Base-by-base conservation (phyloP, 92 coral and sea anemone genomes). In the Pocillopora meandrina region DNA sequence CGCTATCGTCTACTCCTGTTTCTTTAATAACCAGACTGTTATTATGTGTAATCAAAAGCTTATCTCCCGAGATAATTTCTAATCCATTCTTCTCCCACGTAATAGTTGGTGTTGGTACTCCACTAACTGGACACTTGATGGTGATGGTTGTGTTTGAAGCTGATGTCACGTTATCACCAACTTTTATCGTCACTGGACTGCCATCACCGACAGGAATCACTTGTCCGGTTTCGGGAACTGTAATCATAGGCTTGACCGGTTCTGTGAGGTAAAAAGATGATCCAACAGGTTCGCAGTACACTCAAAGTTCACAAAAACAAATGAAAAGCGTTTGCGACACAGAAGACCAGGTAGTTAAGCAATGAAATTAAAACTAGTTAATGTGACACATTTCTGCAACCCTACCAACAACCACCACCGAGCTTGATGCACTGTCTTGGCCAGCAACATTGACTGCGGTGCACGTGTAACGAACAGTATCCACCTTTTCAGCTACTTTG, bases 161-260 rank as follows among this genome's bases (percentile, higher is more conserved):
- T 23, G 88, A 79, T 65, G 91, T 83, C 56, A 88, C 87, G 62
- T 88, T 90, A 79, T 86, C 93, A 65, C 90, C 79, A 33, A 90
- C 35, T 42, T 71, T 79, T 69, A 87, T 79, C 12, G 20, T 83
- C n/a, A 88, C 88, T 12, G 88, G 91, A 35, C 84, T 77, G 31
- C 88, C 83, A 71, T 88, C 91, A 21, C 84, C 81, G 33, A 80
- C 73, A 52, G 90, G 72, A 62, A 85, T 66, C 47, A 61, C 61
- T 26, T 49, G 31, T 13, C 78, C 78, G 12, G 74, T 36, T 7
- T 70, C 42, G 5, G 74, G 74, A 16, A 70, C 74, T 3, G 35
- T 55, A 16, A 70, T 34, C 0, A 34, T 55, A 1, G 74, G 74
- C 11, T 70, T 70, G 74, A 70, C 21, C 2, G 74, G 74, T 11